phyloP scores from a whole-genome alignment of 2,888 invertebrate species.

The Biston stratarius region DNA sequence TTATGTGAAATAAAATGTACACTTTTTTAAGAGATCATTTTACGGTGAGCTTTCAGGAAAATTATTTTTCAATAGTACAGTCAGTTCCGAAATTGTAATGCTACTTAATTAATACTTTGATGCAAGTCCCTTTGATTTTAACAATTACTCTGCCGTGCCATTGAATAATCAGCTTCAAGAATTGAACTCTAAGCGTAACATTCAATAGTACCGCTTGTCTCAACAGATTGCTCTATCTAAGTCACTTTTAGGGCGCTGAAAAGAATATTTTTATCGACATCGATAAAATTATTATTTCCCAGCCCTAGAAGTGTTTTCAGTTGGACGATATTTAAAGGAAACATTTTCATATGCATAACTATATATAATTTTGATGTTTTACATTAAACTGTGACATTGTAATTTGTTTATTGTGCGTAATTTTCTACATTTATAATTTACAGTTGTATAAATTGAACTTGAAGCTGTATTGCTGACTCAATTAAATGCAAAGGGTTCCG shows the following conservation, averaged over 20 bases:
- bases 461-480: not conserved
- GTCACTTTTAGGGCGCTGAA: constrained; percentile 13
- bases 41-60: constrained; percentile 44
- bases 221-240: constrained; percentile 43
- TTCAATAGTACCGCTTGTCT: constrained; percentile 34
- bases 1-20: constrained; percentile 55
- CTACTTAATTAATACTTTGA: constrained; percentile 31
- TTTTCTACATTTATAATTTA: not conserved
- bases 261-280: constrained; percentile 35
- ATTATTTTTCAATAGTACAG: constrained; percentile 34
- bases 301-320: constrained; percentile 34
- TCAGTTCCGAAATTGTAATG: constrained; percentile 24
- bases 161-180: constrained; percentile 38
- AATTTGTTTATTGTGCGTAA: constrained; percentile 23
- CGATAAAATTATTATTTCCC: constrained; percentile 30
- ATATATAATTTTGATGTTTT: constrained; percentile 31
- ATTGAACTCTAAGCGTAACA: constrained; percentile 29
- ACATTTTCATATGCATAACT: constrained; percentile 24
- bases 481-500: not conserved
- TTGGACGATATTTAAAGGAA: constrained; percentile 41
- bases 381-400: constrained; percentile 16
- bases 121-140: constrained; percentile 48
- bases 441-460: not conserved
- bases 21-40: constrained; percentile 62
- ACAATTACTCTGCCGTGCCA: constrained; percentile 32